Percentiles rank a stretch among this genome's conserved stretches.
These are phyloP conservation scores for Ophioderma brevispina DNA, from an alignment of 35 echinoderm and acorn worm species.

Conservation along the genomic window DNA sequence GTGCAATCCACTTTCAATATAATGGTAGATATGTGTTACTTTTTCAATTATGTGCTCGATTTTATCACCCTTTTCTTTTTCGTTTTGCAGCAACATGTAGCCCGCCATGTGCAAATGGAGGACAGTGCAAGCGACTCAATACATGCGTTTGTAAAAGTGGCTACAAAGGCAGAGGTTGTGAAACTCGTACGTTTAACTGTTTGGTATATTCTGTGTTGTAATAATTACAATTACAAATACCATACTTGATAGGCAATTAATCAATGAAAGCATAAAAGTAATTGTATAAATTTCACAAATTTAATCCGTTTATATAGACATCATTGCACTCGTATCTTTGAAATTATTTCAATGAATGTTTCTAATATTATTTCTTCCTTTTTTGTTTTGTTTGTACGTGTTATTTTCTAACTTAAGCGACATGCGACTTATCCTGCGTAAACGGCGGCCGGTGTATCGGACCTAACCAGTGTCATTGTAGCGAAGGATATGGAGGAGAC, in stretches of 20 bases:
- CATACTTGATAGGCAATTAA: too few relatives aligned
- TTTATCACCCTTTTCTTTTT: neutral
- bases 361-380: too few relatives aligned
- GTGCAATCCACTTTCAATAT: too few relatives aligned
- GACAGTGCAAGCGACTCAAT: slow-evolving; percentile 78
- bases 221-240: too few relatives aligned
- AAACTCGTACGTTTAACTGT: slow-evolving; percentile 60
- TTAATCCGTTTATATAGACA: too few relatives aligned
- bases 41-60: too few relatives aligned
- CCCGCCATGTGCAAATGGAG: slow-evolving; percentile 89
- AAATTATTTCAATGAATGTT: too few relatives aligned
- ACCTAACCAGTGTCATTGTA: slow-evolving; percentile 75
- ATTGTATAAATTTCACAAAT: too few relatives aligned
- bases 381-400: neutral
- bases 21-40: too few relatives aligned
- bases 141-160: slow-evolving; percentile 66
- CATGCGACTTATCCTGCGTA: slow-evolving; percentile 73
- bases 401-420: slow-evolving; percentile 59
- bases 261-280: too few relatives aligned
- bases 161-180: slow-evolving; percentile 76
- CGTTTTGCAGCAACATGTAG: slow-evolving; percentile 71
- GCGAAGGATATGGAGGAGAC: slow-evolving; percentile 52
- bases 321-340: too few relatives aligned
- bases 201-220: too few relatives aligned
- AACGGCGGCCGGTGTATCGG: slow-evolving; percentile 87